Conservation (phyloP, 2,797 vertebrate genomes). For the Sebastiscus albofasciatus region DNA sequence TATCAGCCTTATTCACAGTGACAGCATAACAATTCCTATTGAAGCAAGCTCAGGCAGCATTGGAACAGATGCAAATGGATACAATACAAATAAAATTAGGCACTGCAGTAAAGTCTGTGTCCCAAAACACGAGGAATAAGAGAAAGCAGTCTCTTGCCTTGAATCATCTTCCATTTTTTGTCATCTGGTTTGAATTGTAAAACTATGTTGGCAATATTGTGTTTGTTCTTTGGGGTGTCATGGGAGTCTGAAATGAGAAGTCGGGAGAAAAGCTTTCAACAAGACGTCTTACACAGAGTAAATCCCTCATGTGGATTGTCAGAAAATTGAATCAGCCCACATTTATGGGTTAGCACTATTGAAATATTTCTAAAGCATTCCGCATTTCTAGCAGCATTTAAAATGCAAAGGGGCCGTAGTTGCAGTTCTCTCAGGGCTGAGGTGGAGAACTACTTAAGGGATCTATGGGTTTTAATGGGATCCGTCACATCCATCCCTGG, state of each 20-base stretch:
- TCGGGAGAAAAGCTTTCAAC: constrained; percentile 61
- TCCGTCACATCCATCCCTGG: constrained; percentile 39
- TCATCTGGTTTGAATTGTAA: constrained; percentile 32
- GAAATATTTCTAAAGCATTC: constrained; percentile 62
- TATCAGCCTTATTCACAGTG: background rate
- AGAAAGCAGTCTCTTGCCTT: background rate
- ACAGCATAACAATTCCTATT: background rate
- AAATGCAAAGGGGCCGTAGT: constrained; percentile 55
- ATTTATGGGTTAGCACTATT: constrained; percentile 53
- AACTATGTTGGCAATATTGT: constrained; percentile 48
- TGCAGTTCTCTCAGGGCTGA: constrained; percentile 48
- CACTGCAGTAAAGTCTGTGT: background rate
- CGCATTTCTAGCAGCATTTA: constrained; percentile 52
- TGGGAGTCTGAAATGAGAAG: constrained; percentile 61
- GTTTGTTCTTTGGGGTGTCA: constrained; percentile 58
- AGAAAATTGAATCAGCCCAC: constrained; percentile 69
- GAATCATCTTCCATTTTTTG: constrained; percentile 49
- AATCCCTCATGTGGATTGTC: constrained; percentile 68
- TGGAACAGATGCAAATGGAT: background rate
- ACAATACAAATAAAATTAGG: background rate
- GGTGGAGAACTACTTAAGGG: constrained; percentile 60
- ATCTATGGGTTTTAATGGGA: constrained; percentile 62
- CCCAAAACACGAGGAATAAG: constrained; percentile 25
- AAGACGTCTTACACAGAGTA: constrained; percentile 48
- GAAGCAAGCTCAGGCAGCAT: background rate